Evolutionary conservation across 53 echinoderm and acorn worm species (phyloP).

Genomic region (Arbacia lixula): DNA sequence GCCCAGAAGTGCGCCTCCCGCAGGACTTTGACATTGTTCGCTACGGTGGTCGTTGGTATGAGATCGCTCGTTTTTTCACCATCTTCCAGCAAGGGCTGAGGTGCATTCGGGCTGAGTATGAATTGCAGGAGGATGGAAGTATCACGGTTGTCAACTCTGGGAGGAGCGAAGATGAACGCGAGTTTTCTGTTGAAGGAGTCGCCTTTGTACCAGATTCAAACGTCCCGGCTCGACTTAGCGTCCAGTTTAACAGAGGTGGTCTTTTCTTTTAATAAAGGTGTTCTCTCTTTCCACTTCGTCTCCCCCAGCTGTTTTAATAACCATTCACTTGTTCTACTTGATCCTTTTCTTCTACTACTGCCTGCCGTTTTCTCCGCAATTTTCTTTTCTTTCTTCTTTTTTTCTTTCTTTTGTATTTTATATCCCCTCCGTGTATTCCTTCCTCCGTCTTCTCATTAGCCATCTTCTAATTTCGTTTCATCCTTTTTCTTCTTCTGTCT

Average conservation of each 20-base stretch:
- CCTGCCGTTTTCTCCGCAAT: no score
- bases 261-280: background rate
- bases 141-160: conserved; percentile 19
- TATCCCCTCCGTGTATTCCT: no score
- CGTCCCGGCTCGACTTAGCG: background rate
- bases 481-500: no score
- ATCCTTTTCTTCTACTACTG: no score
- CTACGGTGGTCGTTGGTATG: conserved; percentile 31
- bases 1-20: conserved; percentile 4
- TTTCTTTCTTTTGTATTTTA: no score
- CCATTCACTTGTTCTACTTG: no score
- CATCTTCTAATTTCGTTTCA: no score
- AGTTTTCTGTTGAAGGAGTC: background rate
- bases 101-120: conserved; percentile 15
- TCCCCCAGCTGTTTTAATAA: no score
- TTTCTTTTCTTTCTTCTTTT: no score
- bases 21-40: conserved; percentile 2
- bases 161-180: background rate
- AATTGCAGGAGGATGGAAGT: background rate
- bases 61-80: conserved; percentile 20
- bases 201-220: background rate
- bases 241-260: conserved; percentile 12
- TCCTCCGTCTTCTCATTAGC: no score
- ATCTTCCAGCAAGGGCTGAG: background rate
- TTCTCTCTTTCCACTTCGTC: no score